These are phyloP conservation scores for Bucorvus abyssinicus DNA, from an alignment of 2,797 vertebrate genomes.

Conservation along the genomic window DNA sequence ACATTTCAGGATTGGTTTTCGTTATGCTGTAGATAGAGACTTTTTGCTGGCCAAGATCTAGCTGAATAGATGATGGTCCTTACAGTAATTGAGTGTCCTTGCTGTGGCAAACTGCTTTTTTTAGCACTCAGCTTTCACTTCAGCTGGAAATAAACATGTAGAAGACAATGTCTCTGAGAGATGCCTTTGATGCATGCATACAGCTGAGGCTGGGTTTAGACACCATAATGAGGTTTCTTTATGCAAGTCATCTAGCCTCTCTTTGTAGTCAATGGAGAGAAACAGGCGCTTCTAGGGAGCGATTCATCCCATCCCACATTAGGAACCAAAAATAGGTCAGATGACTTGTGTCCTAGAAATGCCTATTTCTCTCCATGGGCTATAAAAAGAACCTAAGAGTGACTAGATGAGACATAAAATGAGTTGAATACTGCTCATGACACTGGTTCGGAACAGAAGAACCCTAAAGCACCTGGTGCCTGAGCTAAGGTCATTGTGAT, in stretches of 20 bases:
- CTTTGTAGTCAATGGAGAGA: slow-evolving; percentile 5
- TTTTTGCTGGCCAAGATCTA: neutral
- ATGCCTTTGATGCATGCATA: neutral
- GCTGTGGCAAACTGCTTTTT: neutral
- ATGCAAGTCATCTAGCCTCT: neutral
- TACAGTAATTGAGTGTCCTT: neutral
- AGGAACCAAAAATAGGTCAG: slow-evolving; percentile 18
- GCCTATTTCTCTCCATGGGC: neutral
- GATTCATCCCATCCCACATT: neutral
- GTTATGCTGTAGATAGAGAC: neutral
- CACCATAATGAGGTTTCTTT: neutral
- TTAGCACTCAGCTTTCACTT: neutral
- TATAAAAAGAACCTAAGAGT: neutral
- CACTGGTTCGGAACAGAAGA: neutral
- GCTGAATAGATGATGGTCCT: neutral
- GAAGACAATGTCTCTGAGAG: neutral
- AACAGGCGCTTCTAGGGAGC: neutral
- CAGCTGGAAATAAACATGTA: neutral
- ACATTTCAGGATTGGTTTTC: neutral
- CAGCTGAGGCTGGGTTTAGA: neutral
- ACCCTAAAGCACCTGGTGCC: neutral
- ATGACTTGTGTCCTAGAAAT: slow-evolving; percentile 38
- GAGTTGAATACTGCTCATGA: neutral
- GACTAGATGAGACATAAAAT: neutral
- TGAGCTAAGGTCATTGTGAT: neutral